Evolutionary conservation across 1,140 invertebrate species (phyloP).

Genomic region (Mizuhopecten yessoensis): DNA sequence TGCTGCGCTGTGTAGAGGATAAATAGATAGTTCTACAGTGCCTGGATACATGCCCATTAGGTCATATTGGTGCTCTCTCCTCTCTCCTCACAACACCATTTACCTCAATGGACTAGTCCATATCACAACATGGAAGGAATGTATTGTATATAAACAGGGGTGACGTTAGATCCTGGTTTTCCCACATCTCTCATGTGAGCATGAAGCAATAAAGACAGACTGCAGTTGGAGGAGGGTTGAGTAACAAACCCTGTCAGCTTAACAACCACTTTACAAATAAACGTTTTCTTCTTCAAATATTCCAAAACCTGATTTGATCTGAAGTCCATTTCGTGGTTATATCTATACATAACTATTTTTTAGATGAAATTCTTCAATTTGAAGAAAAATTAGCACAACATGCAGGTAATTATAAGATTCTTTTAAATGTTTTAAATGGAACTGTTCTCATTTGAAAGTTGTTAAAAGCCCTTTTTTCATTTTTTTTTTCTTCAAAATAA

Average conservation of each 20-base stretch:
- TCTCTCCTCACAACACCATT: not conserved
- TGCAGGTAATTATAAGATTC: too few species aligned
- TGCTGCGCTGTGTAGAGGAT: not conserved
- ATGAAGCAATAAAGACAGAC: not conserved
- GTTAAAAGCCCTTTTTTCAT: too few species aligned
- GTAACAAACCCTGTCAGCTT: conserved; percentile 3
- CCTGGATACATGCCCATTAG: conserved; percentile 15
- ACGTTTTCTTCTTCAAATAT: too few species aligned
- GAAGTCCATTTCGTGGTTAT: too few species aligned
- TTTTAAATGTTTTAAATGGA: too few species aligned
- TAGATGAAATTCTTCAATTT: too few species aligned
- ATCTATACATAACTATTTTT: too few species aligned
- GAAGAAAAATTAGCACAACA: too few species aligned
- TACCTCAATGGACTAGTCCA: not conserved
- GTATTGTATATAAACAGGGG: not conserved
- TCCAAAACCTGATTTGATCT: too few species aligned
- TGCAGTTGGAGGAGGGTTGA: not conserved
- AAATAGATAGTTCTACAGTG: not conserved
- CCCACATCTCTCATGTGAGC: not conserved
- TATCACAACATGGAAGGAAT: not conserved
- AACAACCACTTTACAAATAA: not conserved
- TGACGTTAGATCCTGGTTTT: not conserved
- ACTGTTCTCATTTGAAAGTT: too few species aligned
- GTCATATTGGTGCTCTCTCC: conserved; percentile 19
- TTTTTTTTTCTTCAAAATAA: too few species aligned